Evolutionary conservation across 2,797 vertebrate species (phyloP), one percentile per base, ranked within the genome.

Genomic region (Neomorphus geoffroyi): DNA sequence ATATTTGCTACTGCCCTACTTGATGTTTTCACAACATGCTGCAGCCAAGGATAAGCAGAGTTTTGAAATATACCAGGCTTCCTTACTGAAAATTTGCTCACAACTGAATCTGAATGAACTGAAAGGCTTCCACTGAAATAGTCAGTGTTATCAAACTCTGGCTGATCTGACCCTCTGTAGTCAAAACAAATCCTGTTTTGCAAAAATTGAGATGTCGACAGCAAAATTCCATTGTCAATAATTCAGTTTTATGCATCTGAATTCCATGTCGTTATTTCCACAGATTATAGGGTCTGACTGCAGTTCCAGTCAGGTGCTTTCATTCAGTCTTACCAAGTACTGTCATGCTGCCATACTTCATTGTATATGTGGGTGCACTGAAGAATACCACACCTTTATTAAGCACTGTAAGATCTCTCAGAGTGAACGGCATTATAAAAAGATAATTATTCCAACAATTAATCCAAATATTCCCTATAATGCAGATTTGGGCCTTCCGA

Each of bases 1-100:
- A 19, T 62, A n/a, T 53, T 80, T 79, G 53, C 26, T 83, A 41
- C 58, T 90, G 50, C 88, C 58, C 26, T 93, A 54, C 41, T 53
- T 50, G 12, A 32, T 37, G 28, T 69, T 94, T 92, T 93, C 83
- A 67, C 64, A 92, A 79, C 54, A 41, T 65, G 39, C 60, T 93
- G 39, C 56, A 72, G 71, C 72, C 57, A n/a, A 66, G 45, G 50
- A 73, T 73, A 73, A 83, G 30, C 33, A 60, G 65, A 46, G 13
- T 92, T 95, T 92, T 87, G 87, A 90, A 93, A 80, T 7, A 23
- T 41, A 27, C n/a, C 45, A 32, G 67, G 27, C 72, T 90, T 86
- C 50, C 27, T 32, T 69, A 33, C 37, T 39, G 50, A 57, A 86
- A 46, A 28, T 61, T 81, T 67, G 11, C 33, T 81, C 6, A 14